phyloP scores from a whole-genome alignment of 2,888 invertebrate genomes.

The Leuctra nigra region DNA sequence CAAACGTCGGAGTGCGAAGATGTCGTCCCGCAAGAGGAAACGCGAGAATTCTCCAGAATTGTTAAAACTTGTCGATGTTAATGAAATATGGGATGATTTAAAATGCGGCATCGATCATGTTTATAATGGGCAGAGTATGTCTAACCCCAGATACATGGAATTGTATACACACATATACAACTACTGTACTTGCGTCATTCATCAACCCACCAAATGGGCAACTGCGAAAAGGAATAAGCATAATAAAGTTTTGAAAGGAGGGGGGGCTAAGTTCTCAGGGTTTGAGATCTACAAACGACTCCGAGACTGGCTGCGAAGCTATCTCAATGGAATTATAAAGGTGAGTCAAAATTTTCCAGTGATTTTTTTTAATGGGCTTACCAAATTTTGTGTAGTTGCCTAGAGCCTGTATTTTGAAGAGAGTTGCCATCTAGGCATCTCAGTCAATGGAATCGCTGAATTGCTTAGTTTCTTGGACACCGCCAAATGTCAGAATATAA shows the following conservation, averaged over 20 bases:
- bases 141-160: constrained; percentile 85
- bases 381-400: too few relatives aligned
- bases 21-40: constrained; percentile 27
- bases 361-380: too few relatives aligned
- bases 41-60: constrained; percentile 44
- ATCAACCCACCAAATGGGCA: constrained; percentile 42
- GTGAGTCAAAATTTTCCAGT: too few relatives aligned
- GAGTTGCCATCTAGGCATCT: too few relatives aligned
- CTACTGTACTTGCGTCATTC: constrained; percentile 95
- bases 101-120: constrained; percentile 91
- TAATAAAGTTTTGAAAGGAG: constrained; percentile 46
- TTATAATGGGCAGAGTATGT: constrained; percentile 80
- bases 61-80: constrained; percentile 72
- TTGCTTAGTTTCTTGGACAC: too few relatives aligned
- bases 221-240: constrained; percentile 43
- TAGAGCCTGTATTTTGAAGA: too few relatives aligned
- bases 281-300: constrained; percentile 93
- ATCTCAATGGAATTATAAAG: constrained; percentile 72
- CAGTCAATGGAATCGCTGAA: too few relatives aligned
- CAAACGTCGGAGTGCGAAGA: neutral
- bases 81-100: constrained; percentile 94
- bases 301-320: constrained; percentile 82
- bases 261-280: constrained; percentile 95
- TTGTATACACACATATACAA: constrained; percentile 97
- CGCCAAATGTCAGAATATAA: too few relatives aligned